phyloP scores from a whole-genome alignment of 2,113 vertebrate species.

The Cygnus atratus region DNA sequence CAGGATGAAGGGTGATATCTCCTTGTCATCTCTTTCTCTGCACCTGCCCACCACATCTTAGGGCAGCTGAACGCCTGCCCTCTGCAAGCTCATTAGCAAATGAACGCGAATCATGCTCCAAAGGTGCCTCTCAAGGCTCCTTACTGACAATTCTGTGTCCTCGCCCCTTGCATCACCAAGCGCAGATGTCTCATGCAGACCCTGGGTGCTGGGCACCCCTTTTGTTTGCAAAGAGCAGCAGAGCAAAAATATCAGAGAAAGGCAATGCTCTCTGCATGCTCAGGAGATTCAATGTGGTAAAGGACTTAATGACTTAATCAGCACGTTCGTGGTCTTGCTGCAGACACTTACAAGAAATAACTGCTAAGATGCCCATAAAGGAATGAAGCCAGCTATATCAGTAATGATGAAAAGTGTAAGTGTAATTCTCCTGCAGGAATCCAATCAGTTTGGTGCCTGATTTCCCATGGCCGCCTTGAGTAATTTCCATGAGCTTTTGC shows the following conservation, averaged over 20 bases:
- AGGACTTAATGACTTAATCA: neutral
- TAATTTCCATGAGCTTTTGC: neutral
- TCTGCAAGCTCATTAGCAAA: neutral
- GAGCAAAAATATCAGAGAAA: neutral
- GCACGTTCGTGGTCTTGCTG: neutral
- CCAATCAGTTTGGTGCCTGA: no score
- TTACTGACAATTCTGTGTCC: no score
- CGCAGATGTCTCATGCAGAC: accelerated
- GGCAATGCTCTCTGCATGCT: neutral
- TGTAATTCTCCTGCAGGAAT: neutral
- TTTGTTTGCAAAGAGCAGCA: neutral
- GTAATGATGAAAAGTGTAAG: accelerated
- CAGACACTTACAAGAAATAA: neutral
- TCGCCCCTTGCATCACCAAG: accelerated
- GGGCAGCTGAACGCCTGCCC: neutral
- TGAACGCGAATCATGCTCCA: neutral
- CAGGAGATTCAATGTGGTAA: neutral
- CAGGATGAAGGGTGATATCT: neutral
- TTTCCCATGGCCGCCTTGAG: neutral
- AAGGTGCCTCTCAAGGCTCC: neutral
- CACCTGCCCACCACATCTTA: no score
- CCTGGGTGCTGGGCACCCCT: neutral
- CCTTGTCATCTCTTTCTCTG: neutral
- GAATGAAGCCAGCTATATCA: neutral
- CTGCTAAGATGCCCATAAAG: neutral